Conservation (phyloP, 2,113 vertebrate genomes). For the Arizona elegans region DNA sequence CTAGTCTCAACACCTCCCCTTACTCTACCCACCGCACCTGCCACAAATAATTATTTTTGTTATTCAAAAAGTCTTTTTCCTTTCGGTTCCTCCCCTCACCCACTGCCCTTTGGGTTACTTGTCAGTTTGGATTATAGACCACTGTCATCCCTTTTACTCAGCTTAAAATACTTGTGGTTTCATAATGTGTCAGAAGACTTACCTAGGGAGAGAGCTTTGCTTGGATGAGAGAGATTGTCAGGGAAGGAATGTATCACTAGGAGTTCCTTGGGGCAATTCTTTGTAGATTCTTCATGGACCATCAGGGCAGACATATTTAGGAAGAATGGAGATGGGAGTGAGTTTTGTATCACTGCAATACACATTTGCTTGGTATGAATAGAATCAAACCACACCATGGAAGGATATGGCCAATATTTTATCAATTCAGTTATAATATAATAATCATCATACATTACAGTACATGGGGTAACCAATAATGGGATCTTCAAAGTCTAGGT, state of each 20-base stretch:
- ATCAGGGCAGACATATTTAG: not conserved
- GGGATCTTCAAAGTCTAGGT: not conserved
- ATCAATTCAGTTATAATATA: not conserved
- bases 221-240: conserved; percentile 50
- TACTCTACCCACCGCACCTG: conserved; percentile 2
- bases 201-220: conserved; percentile 49
- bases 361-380: not conserved
- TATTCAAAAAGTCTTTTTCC: conserved; percentile 41
- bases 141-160: conserved; percentile 64
- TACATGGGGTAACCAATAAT: not conserved
- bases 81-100: conserved; percentile 34
- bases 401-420: not conserved
- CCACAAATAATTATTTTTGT: conserved; percentile 16
- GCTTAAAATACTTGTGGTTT: conserved; percentile 74
- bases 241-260: conserved; percentile 60
- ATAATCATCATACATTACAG: not conserved
- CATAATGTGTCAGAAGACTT: conserved; percentile 66
- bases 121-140: conserved; percentile 75
- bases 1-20: not conserved
- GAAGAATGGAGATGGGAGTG: not conserved
- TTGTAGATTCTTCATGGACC: conserved; percentile 47
- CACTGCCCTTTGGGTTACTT: conserved; percentile 62
- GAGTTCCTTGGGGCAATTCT: conserved; percentile 50
- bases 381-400: not conserved
- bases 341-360: too few relatives aligned